phyloP scores from a whole-genome alignment of 2,888 invertebrate genomes.

The Onchidella celtica region DNA sequence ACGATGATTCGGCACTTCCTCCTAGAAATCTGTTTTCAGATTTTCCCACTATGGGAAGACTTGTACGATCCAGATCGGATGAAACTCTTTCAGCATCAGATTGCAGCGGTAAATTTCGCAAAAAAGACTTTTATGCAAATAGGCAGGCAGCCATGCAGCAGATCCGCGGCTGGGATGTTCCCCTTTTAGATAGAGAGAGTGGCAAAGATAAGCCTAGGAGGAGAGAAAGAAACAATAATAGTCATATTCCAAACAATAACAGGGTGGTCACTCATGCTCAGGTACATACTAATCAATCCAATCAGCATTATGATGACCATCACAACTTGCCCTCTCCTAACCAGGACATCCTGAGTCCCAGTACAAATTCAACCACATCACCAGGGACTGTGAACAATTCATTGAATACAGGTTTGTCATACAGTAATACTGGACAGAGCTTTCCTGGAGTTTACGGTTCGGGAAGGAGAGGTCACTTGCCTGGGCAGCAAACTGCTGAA shows the following conservation, averaged over 20 bases:
- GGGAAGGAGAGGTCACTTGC: conserved; percentile 5
- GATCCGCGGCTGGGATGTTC: conserved; percentile 73
- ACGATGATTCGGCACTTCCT: conserved; percentile 73
- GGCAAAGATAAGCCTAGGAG: conserved; percentile 10
- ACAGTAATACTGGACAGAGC: not conserved
- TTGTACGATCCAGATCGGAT: conserved; percentile 77
- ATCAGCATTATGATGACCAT: not conserved
- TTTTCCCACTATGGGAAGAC: conserved; percentile 69
- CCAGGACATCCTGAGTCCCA: conserved; percentile 21
- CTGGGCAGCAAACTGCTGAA: not conserved
- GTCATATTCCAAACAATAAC: conserved; percentile 16
- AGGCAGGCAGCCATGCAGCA: conserved; percentile 74
- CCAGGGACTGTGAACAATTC: conserved; percentile 9
- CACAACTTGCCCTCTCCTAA: not conserved
- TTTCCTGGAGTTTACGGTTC: not conserved
- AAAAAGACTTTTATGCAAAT: conserved; percentile 73
- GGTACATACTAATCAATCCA: conserved; percentile 26
- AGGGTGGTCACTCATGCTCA: conserved; percentile 36
- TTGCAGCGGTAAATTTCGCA: conserved; percentile 86
- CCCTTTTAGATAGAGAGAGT: conserved; percentile 51
- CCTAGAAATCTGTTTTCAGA: conserved; percentile 68
- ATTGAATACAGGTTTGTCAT: not conserved
- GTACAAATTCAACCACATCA: conserved; percentile 31
- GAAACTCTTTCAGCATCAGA: conserved; percentile 81
- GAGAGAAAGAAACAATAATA: conserved; percentile 32